Evolutionary conservation across 2,797 vertebrate species (phyloP).

Genomic region (Chaenodraco wilsoni): DNA sequence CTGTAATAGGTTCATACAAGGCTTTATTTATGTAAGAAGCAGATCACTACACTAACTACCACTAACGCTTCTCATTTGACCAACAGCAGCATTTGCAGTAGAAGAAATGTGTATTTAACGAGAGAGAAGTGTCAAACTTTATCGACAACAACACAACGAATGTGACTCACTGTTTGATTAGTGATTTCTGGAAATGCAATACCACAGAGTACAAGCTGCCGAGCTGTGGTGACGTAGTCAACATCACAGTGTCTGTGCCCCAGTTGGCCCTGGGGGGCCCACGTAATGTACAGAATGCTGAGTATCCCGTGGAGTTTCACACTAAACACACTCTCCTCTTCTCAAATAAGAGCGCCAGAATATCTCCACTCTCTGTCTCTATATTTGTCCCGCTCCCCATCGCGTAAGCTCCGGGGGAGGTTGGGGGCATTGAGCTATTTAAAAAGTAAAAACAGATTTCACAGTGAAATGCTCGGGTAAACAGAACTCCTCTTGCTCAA

Average conservation of each 20-base stretch:
- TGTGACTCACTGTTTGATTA: constrained; percentile 4
- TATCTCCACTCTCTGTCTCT: constrained; percentile 3
- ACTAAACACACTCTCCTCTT: constrained; percentile 3
- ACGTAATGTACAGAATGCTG: neutral
- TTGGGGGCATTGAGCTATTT: constrained; percentile 18
- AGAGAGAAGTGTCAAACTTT: constrained; percentile 17
- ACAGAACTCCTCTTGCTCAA: constrained; percentile 18
- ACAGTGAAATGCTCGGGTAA: constrained; percentile 34
- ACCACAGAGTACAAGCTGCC: constrained; percentile 12
- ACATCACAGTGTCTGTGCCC: constrained; percentile 25
- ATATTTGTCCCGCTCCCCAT: constrained; percentile 10
- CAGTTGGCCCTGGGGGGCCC: constrained; percentile 19
- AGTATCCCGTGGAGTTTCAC: constrained; percentile 1
- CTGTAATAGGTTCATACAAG: neutral
- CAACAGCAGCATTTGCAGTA: constrained; percentile 12
- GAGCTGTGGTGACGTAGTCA: neutral
- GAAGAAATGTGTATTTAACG: constrained; percentile 4
- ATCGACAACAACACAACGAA: constrained; percentile 10
- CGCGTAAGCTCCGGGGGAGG: neutral
- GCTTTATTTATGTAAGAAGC: neutral
- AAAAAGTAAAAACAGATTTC: neutral
- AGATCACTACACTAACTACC: neutral
- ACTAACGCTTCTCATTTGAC: neutral
- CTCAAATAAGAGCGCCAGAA: constrained; percentile 4
- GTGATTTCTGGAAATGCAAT: constrained; percentile 40